Base-by-base conservation (phyloP, 2,888 invertebrate species). In the Catocala sponsa region DNA sequence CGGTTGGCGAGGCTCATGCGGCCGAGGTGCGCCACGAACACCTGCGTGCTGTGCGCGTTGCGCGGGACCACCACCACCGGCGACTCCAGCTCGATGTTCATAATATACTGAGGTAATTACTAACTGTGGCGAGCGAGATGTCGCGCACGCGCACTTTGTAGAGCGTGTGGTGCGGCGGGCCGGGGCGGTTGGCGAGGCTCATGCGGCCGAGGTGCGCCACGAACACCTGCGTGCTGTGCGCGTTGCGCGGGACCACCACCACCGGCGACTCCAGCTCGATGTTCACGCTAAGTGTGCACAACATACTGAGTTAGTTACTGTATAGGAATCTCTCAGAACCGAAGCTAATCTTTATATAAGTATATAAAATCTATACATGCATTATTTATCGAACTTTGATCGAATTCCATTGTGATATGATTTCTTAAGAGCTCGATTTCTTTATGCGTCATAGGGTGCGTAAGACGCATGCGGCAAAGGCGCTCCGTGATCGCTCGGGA, bases 21-120 rank as follows among this genome's bases (percentile, higher is more conserved):
- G 42, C 99, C 99, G 70, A 99, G 95, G 95, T 98, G 98, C 11
- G n/a, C n/a, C 10, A 43, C 35, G 35, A 7, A 35, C 35, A 35
- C 35, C 7, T 12, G 13, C 6, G 2, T 83, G 87, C 98, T 98
- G 74, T 95, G 95, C 38, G 97, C 96, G 9, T 96, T 95, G 68
- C 98, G 95, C 0, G 99, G 99, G 57, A 99, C 90, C 62, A 99
- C 97, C 72, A 99, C 95, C 48, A 99, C 98, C 0, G 99, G 99
- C 55, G 98, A 98, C 87, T 98, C 98, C 77, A 99, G 94, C 67
- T 98, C 95, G 54, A 98, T 95, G 86, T 97, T 97, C 65, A 98
- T 92, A 62, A 97, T 96, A 72, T 85, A 53, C 62, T n/a, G 1
- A 43, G 25, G 25, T 15, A 15, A 15, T 25, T 38, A 38, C 35